These are phyloP conservation scores for Axis porcinus DNA, from an alignment of 2,113 vertebrate species.

Conservation along the genomic window DNA sequence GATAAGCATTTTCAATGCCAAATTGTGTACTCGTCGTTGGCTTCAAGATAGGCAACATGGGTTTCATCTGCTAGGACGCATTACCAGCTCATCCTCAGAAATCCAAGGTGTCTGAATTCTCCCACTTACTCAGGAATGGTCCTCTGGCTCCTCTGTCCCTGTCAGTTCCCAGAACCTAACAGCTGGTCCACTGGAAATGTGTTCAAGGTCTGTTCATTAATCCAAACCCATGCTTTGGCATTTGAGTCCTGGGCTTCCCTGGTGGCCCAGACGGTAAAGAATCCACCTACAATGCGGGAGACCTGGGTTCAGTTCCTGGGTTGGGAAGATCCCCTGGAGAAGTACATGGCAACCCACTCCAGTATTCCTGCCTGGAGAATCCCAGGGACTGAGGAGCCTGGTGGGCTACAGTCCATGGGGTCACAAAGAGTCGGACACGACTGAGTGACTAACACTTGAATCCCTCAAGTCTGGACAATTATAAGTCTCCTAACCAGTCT, in stretches of 20 bases:
- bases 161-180: neutral
- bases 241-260: neutral
- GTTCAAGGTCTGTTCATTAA: neutral
- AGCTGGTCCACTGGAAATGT: neutral
- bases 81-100: neutral
- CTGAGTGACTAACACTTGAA: neutral
- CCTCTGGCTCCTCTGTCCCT: neutral
- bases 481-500: neutral
- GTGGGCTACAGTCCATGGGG: neutral
- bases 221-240: neutral
- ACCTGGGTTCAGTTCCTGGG: neutral
- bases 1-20: neutral
- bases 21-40: neutral
- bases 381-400: neutral
- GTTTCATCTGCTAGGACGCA: neutral
- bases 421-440: neutral
- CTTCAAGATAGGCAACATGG: neutral
- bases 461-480: neutral
- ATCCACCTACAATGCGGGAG: neutral
- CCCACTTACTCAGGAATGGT: neutral
- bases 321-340: neutral
- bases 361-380: neutral
- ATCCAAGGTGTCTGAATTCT: neutral
- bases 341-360: neutral
- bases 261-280: neutral